Evolutionary conservation across 2,888 invertebrate genomes (phyloP).

Genomic region (Ernsta delagoae): DNA sequence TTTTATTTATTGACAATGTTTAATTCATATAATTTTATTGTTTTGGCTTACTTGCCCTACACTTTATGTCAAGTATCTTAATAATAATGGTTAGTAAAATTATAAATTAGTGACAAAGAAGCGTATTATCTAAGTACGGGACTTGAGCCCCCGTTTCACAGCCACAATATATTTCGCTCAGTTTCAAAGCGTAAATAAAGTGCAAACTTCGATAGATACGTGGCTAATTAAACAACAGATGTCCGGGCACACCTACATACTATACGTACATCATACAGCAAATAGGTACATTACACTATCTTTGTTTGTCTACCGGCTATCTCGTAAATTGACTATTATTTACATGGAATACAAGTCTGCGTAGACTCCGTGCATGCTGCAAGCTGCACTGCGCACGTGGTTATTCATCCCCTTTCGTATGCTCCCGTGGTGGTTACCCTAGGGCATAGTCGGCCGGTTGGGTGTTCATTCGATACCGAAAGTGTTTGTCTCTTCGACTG

Average conservation of each 20-base stretch:
- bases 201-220: slow-evolving; percentile 66
- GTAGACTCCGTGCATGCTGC: slow-evolving; percentile 42
- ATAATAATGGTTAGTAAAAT: slow-evolving; percentile 46
- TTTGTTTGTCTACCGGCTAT: slow-evolving; percentile 61
- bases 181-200: slow-evolving; percentile 74
- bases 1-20: slow-evolving; percentile 3
- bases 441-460: not conserved
- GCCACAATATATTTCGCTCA: slow-evolving; percentile 80
- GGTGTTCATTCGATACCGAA: slow-evolving; percentile 95
- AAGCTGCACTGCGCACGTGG: slow-evolving; percentile 23
- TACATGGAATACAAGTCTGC: slow-evolving; percentile 50
- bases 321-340: slow-evolving; percentile 73
- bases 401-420: not conserved
- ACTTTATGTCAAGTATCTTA: slow-evolving; percentile 5
- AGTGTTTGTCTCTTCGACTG: slow-evolving; percentile 98
- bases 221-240: slow-evolving; percentile 55
- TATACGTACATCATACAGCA: slow-evolving; percentile 49
- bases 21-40: slow-evolving; percentile 18
- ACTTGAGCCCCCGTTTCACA: slow-evolving; percentile 76
- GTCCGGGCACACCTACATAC: slow-evolving; percentile 59
- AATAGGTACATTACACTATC: slow-evolving; percentile 54
- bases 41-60: slow-evolving; percentile 8
- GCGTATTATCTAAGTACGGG: slow-evolving; percentile 71
- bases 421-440: not conserved
- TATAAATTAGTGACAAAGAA: slow-evolving; percentile 79